Evolutionary conservation across 92 coral and sea anemone genomes (phyloP), one percentile per base, ranked within the genome.

Genomic region (Actinostola sp.): DNA sequence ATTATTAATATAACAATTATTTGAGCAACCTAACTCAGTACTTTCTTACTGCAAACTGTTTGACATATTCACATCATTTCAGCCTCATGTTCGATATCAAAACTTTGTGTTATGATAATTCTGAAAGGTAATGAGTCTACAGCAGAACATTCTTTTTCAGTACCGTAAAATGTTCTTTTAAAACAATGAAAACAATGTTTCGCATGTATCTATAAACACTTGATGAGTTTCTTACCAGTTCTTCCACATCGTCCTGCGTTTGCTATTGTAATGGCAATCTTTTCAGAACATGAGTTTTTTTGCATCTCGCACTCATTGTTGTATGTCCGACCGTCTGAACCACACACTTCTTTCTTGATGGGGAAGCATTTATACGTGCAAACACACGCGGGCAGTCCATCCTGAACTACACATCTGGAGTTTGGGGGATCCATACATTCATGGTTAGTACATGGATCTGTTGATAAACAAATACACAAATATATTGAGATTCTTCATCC

Each of bases 291-390:
- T 0, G 72, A 66, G 43, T 31, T 50, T 48, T 66, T 66, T 31
- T 27, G 14, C 72, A 66, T 45, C 19, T 66, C 60, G 26, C 72
- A 66, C 55, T 64, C 21, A 35, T 43, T 64, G 8, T 16, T 19
- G 52, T 64, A 64, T 21, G 70, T 64, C 55, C 24, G n/a, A 0
- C 72, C 72, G 19, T 66, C 55, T n/a, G 72, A 66, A 2, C 72
- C 72, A 29, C 72, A 66, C 0, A 66, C 72, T 31, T 45, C 24
- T 17, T 21, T 66, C 15, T 45, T 48, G 32, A 52, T 2, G 17
- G 58, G 72, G 3, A 20, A 28, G 46, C 72, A 66, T 48, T 15
- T 66, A 27, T 45, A 66, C 20, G 72, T 24, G 29, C 72, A 66
- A 17, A 66, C 44, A 48, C 72, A 66, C 15, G 38, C 21, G 1